Evolutionary conservation across 2,888 invertebrate species (phyloP), one percentile per base, ranked within the genome.

Genomic region (Hololepta plana): DNA sequence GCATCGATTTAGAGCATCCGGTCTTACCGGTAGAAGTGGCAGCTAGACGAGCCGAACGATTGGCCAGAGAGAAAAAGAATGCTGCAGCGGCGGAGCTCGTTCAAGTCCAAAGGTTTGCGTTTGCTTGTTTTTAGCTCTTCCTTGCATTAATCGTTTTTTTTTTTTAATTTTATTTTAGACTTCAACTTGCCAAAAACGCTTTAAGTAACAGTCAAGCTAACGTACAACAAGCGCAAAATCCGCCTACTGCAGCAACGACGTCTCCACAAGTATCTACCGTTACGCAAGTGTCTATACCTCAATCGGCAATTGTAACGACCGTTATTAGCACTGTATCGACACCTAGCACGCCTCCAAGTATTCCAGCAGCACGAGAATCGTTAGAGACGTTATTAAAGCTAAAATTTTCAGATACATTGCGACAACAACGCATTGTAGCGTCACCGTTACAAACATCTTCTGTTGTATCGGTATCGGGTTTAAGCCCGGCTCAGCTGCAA

Each of bases 1-100:
- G 81, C 16, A 77, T 95, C 32, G 64, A 63, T 34, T 80, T 85
- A 46, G 91, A 93, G 43, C 67, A 65, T 46, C 90, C 91, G 4
- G 59, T 84, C 25, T 62, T 73, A 37, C 88, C 91, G 1, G 67
- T 76, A 38, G 81, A 82, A 42, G 75, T 87, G 26, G 85, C 84
- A 9, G 57, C 67, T 13, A 65, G 73, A 31, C 66, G 85, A 43
- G 82, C 84, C 9, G 88, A 88, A 44, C 68, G 90, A 40, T 71
- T 88, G 36, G 74, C 81, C 7, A 72, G 79, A 44, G 88, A 85
- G 46, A 84, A 85, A 51, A 63, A 72, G 35, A 69, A 34, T 4
- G 17, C 17, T 7, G 17, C 17, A 7, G 17, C 17, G 17, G 22
- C 46, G 36, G 44, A 45, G 3, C 38, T 46, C 1, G 51, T 51